phyloP scores from a whole-genome alignment of 2,888 invertebrate genomes.

The Ormyrus pomaceus region DNA sequence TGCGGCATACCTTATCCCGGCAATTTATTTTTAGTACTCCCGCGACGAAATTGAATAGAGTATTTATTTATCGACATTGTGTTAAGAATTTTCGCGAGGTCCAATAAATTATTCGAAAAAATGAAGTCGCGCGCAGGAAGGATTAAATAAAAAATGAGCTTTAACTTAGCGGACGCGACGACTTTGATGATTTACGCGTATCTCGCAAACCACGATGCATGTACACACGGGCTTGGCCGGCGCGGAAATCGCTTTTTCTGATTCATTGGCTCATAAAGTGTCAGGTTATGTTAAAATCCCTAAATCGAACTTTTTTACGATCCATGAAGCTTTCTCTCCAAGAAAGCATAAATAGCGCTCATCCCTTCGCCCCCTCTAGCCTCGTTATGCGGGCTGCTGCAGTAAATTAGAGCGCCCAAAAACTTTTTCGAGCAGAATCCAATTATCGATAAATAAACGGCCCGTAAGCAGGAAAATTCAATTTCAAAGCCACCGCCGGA shows the following conservation, averaged over 20 bases:
- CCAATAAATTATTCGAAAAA: constrained; percentile 38
- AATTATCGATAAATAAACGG: constrained; percentile 55
- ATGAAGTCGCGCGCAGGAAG: background rate
- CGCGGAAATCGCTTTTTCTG: constrained; percentile 56
- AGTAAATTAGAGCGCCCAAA: constrained; percentile 54
- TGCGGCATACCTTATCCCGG: constrained; percentile 20
- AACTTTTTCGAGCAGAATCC: constrained; percentile 50
- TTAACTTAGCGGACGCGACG: constrained; percentile 46
- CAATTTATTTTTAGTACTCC: constrained; percentile 46
- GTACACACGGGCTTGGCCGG: constrained; percentile 35
- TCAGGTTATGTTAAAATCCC: constrained; percentile 57
- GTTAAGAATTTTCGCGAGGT: constrained; percentile 32
- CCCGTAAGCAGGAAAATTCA: constrained; percentile 40
- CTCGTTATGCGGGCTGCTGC: constrained; percentile 16
- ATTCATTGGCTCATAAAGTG: constrained; percentile 58
- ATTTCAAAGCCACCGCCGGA: constrained; percentile 35
- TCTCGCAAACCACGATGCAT: constrained; percentile 49
- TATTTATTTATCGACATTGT: constrained; percentile 52
- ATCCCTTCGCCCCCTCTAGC: constrained; percentile 1
- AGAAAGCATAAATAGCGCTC: constrained; percentile 51
- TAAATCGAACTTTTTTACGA: constrained; percentile 59
- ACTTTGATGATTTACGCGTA: constrained; percentile 55
- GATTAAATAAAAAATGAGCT: constrained; percentile 46
- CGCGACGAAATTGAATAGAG: constrained; percentile 19
- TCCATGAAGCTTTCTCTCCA: constrained; percentile 39